Evolutionary conservation across 2,888 invertebrate genomes (phyloP), one percentile per base, ranked within the genome.

Genomic region (Zhuqinia jingwanae): DNA sequence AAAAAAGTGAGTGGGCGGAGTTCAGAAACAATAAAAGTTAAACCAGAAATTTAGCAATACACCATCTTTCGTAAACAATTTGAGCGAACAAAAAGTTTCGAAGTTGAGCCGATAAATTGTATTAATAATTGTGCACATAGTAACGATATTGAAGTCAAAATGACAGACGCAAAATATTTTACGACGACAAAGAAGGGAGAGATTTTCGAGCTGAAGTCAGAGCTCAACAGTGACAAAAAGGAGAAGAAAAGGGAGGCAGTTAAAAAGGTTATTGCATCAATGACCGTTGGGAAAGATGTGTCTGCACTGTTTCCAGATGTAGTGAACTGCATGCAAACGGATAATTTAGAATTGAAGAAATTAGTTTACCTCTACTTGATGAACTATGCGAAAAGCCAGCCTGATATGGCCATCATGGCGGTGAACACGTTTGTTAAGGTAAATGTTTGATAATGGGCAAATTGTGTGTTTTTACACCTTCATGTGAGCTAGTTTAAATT

Each of bases 241-340:
- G 99, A 99, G 92, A 99, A 99, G 94, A 99, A 99, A 93, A 97
- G 99, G 92, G 99, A 99, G 93, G 99, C 99, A 75, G 99, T 99
- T 0, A 99, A 99, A 93, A 99, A 99, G 95, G 99, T 99, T 22
- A 99, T 99, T 92, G 99, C 99, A 27, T 98, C 98, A 88, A 99
- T 99, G 99, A 99, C 99, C 6, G 99, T 99, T 25, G 99, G 99
- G 78, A 99, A 99, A 94, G 99, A 99, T 95, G 99, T 99, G 0
- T 97, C 97, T 0, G 98, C 99, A 0, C 93, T 99, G 17, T 99
- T 99, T 92, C 99, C 99, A 0, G 99, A 99, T 92, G 99, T 99
- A 0, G 99, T 99, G 36, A 99, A 99, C 93, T 99, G 99, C 92
- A 99, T 99, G 99, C 99, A 99, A 93, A 99, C 99, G 0, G 99